Evolutionary conservation across 2,113 vertebrate species (phyloP), one percentile per base, ranked within the genome.

Genomic region (Arothron firmamentum): DNA sequence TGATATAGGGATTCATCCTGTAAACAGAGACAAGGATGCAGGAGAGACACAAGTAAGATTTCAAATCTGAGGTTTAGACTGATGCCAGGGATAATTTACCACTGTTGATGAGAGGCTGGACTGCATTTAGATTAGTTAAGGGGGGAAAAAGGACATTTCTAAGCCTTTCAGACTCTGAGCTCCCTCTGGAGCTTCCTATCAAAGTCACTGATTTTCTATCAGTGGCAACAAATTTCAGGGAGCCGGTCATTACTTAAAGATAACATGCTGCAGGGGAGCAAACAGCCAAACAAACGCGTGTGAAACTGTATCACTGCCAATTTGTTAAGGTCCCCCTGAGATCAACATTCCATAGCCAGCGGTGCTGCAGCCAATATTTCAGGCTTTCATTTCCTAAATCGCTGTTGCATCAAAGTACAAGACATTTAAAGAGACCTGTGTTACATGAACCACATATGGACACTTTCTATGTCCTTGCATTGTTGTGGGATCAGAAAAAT

Each of bases 181-280:
- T 62, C 43, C 62, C 68, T 64, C 45, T 5, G 59, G 52, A 21
- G 57, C 54, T 70, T 42, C 25, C 67, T 78, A 79, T 83, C 73
- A 78, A 65, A 65, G 60, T 73, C 70, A 66, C 19, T 79, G 62
- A 65, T 25, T 47, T 61, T 43, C 47, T 65, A 58, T 62, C 47
- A 59, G 55, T 25, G 17, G 67, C 64, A 74, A 56, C 47, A 63
- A 67, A 68, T 54, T 43, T 34, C 51, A 52, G 17, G 46, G 31
- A 54, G 53, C 34, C 18, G 18, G 21, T 21, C 19, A 43, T 73
- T 65, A 59, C 65, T 55, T 19, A 21, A 67, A 42, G 51, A 72
- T 34, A 70, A 59, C 14, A 67, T n/a, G 46, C 21, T 51, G 31
- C 42, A 71, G 55, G 43, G 28, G 17, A 51, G 20, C 13, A 17